Base-by-base conservation (phyloP, 2,797 vertebrate species). In the Aldrovandia affinis region DNA sequence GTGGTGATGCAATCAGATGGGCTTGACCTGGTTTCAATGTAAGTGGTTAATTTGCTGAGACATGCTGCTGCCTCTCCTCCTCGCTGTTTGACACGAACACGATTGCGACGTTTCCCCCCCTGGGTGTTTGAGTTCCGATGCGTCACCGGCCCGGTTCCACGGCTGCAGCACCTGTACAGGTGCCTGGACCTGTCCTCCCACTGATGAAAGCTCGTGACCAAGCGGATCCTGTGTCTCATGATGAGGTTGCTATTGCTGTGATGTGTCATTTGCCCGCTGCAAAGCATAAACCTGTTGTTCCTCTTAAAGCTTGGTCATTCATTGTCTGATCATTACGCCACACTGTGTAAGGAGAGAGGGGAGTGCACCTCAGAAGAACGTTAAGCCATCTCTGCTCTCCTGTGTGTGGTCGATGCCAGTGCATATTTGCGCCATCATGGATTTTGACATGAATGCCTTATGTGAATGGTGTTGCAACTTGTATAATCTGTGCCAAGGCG, bases 31-130 rank as follows among this genome's bases (percentile, higher is more conserved):
- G 50, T 70, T 82, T 70, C 25, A 36, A 57, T n/a, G 50, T 44
- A 8, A 44, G n/a, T 44, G 20, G 36, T 25, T 25, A 77, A 36
- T 44, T 9, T 59, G n/a, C 54, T 28, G 79, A 61, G 73, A 36
- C 10, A 55, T 82, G 44, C 18, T 20, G 33, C 73, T 33, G 54
- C 44, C 84, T 55, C 14, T 36, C 54, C 90, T 88, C 87, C 89
- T 87, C 82, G 54, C 36, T n/a, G 39, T 22, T 42, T 63, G 75
- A 39, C 30, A 75, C 55, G 81, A 55, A 33, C 63, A 70, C 33
- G 7, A 6, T 20, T 6, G 30, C 68, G 47, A 73, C 12, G 3
- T 25, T 86, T 86, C 87, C 83, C 80, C 77, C 10, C 33, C 0
- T n/a, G 12, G 44, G 70, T 52, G 84, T 85, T 52, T 22, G 44